These are phyloP conservation scores for Linepithema humile DNA, from an alignment of 1,140 invertebrate genomes.

Conservation along the genomic window DNA sequence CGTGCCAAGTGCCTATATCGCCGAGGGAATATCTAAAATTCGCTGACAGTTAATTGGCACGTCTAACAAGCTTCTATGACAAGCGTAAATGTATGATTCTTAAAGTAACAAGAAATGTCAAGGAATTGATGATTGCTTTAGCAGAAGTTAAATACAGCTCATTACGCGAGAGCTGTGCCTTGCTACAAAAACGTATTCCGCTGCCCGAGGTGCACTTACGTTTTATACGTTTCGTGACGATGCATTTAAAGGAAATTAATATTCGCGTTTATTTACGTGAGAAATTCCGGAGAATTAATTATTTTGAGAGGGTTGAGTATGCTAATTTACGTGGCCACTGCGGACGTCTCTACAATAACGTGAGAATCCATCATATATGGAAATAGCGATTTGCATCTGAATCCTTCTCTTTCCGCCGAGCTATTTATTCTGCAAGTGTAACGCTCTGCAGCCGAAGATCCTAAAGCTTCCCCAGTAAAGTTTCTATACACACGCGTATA, in stretches of 20 bases:
- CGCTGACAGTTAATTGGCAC: background rate
- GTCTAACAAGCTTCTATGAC: background rate
- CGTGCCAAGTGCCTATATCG: too few relatives aligned
- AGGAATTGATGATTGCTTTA: background rate
- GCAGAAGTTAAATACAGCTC: background rate
- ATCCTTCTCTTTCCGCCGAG: slow-evolving; percentile 25
- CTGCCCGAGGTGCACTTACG: background rate
- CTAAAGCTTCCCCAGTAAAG: background rate
- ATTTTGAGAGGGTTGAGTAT: slow-evolving; percentile 24
- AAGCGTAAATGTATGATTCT: background rate
- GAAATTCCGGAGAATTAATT: slow-evolving; percentile 37
- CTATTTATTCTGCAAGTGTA: slow-evolving; percentile 40
- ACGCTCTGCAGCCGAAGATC: background rate
- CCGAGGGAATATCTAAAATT: background rate
- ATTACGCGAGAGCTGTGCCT: background rate
- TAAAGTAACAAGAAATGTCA: background rate
- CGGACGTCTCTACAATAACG: slow-evolving; percentile 16
- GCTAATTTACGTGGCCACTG: slow-evolving; percentile 27
- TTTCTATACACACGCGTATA: background rate
- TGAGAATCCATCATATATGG: slow-evolving; percentile 35
- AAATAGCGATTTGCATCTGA: slow-evolving; percentile 51
- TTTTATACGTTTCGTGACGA: background rate
- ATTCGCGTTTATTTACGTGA: slow-evolving; percentile 9
- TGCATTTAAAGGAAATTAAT: slow-evolving; percentile 9
- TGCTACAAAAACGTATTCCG: background rate